Evolutionary conservation across 2,113 vertebrate species (phyloP).

Genomic region (Phrynosoma platyrhinos): DNA sequence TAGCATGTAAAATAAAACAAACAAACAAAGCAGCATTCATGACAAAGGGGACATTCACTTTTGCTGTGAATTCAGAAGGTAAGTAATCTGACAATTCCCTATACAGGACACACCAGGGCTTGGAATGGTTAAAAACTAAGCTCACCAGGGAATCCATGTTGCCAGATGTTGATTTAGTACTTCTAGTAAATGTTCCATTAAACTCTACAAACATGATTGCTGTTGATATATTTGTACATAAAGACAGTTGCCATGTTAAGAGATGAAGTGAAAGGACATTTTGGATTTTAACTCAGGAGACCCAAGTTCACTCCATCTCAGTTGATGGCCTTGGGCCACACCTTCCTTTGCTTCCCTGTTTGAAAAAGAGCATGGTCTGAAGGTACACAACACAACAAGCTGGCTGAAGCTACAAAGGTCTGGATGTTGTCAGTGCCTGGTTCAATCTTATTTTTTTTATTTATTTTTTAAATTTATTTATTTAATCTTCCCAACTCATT

Average conservation of each 20-base stretch:
- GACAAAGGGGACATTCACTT: neutral
- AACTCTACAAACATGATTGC: conserved; percentile 42
- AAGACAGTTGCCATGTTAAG: neutral
- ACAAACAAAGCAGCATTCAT: neutral
- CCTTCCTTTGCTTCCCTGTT: too few relatives aligned
- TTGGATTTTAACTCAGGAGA: neutral
- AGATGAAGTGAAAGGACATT: neutral
- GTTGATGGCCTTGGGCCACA: neutral
- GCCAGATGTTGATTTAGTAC: neutral
- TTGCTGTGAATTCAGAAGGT: conserved; percentile 43
- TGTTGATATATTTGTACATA: conserved; percentile 43
- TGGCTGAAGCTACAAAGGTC: too few relatives aligned
- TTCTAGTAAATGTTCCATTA: neutral
- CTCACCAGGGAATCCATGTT: neutral
- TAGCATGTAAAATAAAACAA: neutral
- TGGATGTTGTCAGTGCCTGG: neutral
- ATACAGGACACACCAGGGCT: neutral
- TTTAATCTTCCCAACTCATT: neutral
- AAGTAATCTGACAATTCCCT: neutral
- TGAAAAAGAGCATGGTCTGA: neutral
- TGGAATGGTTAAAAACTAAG: neutral
- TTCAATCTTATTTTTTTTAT: neutral
- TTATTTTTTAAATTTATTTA: too few relatives aligned
- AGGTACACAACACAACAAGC: neutral
- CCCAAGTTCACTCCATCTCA: neutral